These are phyloP conservation scores for Andrena bucephala DNA, from an alignment of 2,888 invertebrate species.

Conservation along the genomic window DNA sequence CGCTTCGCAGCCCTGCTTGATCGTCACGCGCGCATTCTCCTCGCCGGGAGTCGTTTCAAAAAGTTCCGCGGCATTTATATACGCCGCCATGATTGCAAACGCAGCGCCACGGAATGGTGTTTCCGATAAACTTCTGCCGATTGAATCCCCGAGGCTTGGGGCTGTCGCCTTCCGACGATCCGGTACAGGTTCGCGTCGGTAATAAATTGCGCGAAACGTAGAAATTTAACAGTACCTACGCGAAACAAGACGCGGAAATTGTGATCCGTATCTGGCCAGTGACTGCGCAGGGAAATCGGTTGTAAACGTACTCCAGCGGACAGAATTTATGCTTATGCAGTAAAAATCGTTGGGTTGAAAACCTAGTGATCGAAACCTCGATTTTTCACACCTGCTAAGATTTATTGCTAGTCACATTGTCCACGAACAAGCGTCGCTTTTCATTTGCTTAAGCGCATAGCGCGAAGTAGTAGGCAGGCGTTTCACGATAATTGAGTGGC, in stretches of 20 bases:
- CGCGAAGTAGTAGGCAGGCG: constrained; percentile 75
- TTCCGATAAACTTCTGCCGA: constrained; percentile 31
- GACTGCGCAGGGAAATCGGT: not conserved
- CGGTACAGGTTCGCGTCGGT: not conserved
- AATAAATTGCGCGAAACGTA: constrained; percentile 1
- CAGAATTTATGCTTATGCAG: no score
- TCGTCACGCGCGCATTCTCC: constrained; percentile 25
- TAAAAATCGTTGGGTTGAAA: no score
- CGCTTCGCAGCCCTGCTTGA: constrained; percentile 26
- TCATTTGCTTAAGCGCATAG: constrained; percentile 69
- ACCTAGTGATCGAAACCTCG: not conserved
- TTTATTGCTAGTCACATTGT: constrained; percentile 55
- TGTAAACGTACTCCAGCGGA: no score
- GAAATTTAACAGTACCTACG: not conserved
- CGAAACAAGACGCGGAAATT: not conserved
- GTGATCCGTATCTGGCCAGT: not conserved
- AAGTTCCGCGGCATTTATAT: constrained; percentile 32
- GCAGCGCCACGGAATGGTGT: constrained; percentile 20
- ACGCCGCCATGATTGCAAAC: constrained; percentile 14
- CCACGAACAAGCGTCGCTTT: constrained; percentile 56
- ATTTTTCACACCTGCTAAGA: constrained; percentile 39
- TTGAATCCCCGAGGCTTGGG: constrained; percentile 8
- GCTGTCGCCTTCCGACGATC: not conserved
- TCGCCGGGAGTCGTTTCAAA: constrained; percentile 16
- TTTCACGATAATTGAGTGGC: constrained; percentile 80